Evolutionary conservation across 2,888 invertebrate species (phyloP).

Genomic region (Campoletis raptor): DNA sequence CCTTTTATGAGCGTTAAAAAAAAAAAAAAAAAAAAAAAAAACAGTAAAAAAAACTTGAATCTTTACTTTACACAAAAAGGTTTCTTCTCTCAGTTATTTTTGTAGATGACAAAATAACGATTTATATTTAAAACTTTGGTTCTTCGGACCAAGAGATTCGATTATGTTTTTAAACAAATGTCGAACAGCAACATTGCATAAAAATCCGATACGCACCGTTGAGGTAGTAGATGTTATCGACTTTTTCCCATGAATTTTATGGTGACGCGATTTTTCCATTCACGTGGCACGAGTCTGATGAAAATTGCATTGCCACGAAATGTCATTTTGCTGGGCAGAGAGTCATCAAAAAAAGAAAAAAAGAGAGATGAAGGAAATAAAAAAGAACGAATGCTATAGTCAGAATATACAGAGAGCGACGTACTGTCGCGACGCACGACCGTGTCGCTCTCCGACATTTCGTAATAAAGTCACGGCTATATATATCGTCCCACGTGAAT

Average conservation of each 20-base stretch:
- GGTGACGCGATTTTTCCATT: slow-evolving; percentile 23
- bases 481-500: slow-evolving; percentile 57
- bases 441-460: slow-evolving; percentile 60
- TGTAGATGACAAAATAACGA: background rate
- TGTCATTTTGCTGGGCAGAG: slow-evolving; percentile 19
- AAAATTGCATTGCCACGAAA: slow-evolving; percentile 47
- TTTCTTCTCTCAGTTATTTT: background rate
- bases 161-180: background rate
- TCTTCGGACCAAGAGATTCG: background rate
- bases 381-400: background rate
- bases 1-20: slow-evolving; percentile 17
- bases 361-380: background rate
- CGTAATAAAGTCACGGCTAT: slow-evolving; percentile 64
- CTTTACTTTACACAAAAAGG: background rate
- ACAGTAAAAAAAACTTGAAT: slow-evolving; percentile 1
- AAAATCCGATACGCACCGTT: background rate
- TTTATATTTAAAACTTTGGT: background rate
- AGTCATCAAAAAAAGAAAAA: background rate
- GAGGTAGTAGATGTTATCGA: background rate
- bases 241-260: slow-evolving; percentile 9
- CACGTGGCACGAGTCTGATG: slow-evolving; percentile 15
- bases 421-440: slow-evolving; percentile 41
- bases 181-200: background rate
- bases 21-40: slow-evolving; percentile 15
- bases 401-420: slow-evolving; percentile 7